Evolutionary conservation across 2,888 invertebrate genomes (phyloP).

Genomic region (Noctua janthe): DNA sequence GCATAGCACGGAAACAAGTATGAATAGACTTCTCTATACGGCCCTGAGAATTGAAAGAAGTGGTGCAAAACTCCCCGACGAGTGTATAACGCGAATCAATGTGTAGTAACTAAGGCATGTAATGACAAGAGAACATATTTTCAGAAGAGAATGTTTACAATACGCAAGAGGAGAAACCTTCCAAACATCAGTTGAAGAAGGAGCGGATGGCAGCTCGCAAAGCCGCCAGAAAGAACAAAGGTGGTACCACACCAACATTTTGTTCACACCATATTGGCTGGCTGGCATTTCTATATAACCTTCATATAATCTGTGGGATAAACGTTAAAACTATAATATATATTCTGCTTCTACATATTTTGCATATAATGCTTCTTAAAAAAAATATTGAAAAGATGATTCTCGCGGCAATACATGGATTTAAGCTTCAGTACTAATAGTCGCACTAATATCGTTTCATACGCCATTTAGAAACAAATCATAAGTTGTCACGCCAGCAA

Average conservation of each 20-base stretch:
- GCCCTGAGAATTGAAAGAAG: background rate
- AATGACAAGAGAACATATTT: conserved; percentile 78
- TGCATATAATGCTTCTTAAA: conserved; percentile 44
- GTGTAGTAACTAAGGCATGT: conserved; percentile 75
- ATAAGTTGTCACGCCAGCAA: conserved; percentile 52
- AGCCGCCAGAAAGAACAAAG: conserved; percentile 89
- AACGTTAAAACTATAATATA: conserved; percentile 19
- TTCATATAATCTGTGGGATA: conserved; percentile 22
- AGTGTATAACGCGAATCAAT: conserved; percentile 55
- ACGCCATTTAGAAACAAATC: conserved; percentile 24
- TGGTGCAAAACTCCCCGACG: conserved; percentile 48
- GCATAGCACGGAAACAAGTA: background rate
- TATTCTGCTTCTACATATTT: conserved; percentile 51
- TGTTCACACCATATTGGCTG: conserved; percentile 58
- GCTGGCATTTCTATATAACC: conserved; percentile 58
- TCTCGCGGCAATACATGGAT: conserved; percentile 42
- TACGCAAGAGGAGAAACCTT: conserved; percentile 90
- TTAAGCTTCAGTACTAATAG: conserved; percentile 29
- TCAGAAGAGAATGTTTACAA: conserved; percentile 88
- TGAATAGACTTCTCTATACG: too few species aligned
- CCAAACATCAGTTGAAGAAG: conserved; percentile 92
- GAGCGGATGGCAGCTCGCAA: conserved; percentile 91
- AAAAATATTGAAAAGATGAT: conserved; percentile 11
- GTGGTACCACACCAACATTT: conserved; percentile 72
- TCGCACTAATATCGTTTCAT: conserved; percentile 23